Conservation (phyloP, 2,797 vertebrate species). For the Rhinatrema bivittatum region DNA sequence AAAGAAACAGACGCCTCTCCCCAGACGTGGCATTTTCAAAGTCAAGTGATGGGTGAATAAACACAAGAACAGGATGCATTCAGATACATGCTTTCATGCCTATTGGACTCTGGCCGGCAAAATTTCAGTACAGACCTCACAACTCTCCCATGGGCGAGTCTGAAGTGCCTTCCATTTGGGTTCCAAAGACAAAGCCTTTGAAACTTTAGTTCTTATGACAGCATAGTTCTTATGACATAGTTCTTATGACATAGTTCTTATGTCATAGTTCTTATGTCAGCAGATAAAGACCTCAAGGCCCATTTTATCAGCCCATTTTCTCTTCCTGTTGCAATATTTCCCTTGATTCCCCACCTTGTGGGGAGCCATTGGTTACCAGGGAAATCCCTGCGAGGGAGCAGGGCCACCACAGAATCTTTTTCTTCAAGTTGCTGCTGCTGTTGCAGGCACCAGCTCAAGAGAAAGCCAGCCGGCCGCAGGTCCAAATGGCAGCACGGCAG, state of each 20-base stretch:
- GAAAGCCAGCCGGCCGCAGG: neutral
- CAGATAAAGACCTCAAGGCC: neutral
- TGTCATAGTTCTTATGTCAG: neutral
- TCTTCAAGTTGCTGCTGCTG: neutral
- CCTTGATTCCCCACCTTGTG: neutral
- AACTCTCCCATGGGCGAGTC: too few relatives aligned
- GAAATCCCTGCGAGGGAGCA: neutral
- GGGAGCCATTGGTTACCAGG: neutral
- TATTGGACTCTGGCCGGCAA: neutral
- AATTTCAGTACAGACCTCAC: too few relatives aligned
- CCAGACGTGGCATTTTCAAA: slow-evolving; percentile 14
- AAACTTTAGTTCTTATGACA: too few relatives aligned
- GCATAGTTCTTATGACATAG: too few relatives aligned
- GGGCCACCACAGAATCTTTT: slow-evolving; percentile 12
- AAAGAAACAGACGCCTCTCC: slow-evolving; percentile 22
- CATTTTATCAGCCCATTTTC: neutral
- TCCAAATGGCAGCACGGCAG: too few relatives aligned
- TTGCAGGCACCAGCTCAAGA: slow-evolving; percentile 1
- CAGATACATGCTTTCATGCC: neutral
- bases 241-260: too few relatives aligned
- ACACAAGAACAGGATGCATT: neutral
- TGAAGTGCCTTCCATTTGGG: too few relatives aligned
- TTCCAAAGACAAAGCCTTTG: too few relatives aligned
- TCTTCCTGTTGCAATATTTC: neutral
- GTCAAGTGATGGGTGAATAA: neutral